These are phyloP conservation scores for Trachelus tabidus DNA, from an alignment of 2,888 invertebrate species.

Conservation along the genomic window DNA sequence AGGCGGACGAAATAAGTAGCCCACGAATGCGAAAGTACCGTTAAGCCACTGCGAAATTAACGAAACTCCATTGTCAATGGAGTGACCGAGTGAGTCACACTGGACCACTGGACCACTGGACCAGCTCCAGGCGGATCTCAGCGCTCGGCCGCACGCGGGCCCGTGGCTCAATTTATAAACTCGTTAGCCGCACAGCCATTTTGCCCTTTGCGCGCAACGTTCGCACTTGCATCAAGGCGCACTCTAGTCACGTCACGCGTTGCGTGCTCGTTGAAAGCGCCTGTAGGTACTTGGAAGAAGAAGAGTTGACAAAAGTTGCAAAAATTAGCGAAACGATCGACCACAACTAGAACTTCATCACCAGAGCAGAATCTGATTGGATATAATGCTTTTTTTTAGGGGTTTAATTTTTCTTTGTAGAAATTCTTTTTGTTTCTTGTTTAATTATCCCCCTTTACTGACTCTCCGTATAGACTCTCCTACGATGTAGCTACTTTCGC, in stretches of 20 bases:
- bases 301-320: neutral
- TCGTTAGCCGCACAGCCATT: constrained; percentile 55
- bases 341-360: neutral
- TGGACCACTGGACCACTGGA: constrained; percentile 27
- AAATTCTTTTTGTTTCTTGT: neutral
- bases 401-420: neutral
- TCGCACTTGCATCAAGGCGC: neutral
- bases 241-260: neutral
- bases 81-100: constrained; percentile 36
- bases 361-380: neutral
- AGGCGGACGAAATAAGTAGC: neutral
- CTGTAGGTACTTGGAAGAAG: neutral
- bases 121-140: constrained; percentile 37
- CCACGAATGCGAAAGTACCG: neutral
- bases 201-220: constrained; percentile 19
- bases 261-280: neutral
- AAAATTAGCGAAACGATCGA: neutral
- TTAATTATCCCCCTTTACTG: neutral
- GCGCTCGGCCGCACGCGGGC: constrained; percentile 30
- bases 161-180: constrained; percentile 57
- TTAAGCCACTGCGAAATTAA: constrained; percentile 17
- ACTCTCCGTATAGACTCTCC: neutral
- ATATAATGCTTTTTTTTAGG: neutral
- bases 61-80: constrained; percentile 40
- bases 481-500: constrained; percentile 12